Conservation (phyloP, 2,888 invertebrate species). For the Drosophila percnosoma region DNA sequence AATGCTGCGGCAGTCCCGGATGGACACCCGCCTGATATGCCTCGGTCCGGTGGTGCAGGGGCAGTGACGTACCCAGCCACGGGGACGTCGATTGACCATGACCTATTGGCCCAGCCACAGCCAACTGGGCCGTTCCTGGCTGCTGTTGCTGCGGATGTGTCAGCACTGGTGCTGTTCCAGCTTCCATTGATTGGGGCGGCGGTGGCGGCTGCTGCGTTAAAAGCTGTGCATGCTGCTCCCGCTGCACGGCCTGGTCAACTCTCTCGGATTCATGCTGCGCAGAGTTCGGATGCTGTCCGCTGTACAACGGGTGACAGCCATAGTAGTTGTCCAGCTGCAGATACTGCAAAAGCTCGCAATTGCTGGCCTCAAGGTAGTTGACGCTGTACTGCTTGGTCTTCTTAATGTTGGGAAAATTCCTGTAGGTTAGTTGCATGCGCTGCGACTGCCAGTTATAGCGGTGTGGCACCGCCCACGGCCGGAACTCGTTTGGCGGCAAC, state of each 20-base stretch:
- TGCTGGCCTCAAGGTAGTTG: slow-evolving; percentile 51
- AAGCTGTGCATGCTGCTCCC: neutral
- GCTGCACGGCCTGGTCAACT: neutral
- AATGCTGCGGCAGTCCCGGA: slow-evolving; percentile 23
- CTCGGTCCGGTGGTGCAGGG: slow-evolving; percentile 29
- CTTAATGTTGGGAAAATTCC: slow-evolving; percentile 37
- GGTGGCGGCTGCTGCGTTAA: neutral
- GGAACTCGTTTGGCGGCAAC: slow-evolving; percentile 87
- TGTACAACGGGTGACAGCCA: slow-evolving; percentile 12
- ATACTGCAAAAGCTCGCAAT: slow-evolving; percentile 40
- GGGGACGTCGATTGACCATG: slow-evolving; percentile 25
- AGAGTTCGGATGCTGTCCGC: slow-evolving; percentile 3
- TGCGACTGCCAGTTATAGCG: slow-evolving; percentile 84
- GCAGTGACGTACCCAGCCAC: slow-evolving; percentile 38
- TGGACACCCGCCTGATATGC: slow-evolving; percentile 26
- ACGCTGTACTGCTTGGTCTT: slow-evolving; percentile 53
- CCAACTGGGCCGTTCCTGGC: neutral
- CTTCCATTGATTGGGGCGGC: slow-evolving; percentile 7
- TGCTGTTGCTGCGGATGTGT: neutral
- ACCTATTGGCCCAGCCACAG: slow-evolving; percentile 8
- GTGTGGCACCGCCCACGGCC: slow-evolving; percentile 89
- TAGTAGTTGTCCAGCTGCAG: slow-evolving; percentile 30
- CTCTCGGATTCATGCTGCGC: neutral
- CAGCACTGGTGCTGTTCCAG: slow-evolving; percentile 7
- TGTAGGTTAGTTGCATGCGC: slow-evolving; percentile 50